These are phyloP conservation scores for Meloidogyne hapla DNA, from an alignment of 1,140 invertebrate species.

Conservation along the genomic window DNA sequence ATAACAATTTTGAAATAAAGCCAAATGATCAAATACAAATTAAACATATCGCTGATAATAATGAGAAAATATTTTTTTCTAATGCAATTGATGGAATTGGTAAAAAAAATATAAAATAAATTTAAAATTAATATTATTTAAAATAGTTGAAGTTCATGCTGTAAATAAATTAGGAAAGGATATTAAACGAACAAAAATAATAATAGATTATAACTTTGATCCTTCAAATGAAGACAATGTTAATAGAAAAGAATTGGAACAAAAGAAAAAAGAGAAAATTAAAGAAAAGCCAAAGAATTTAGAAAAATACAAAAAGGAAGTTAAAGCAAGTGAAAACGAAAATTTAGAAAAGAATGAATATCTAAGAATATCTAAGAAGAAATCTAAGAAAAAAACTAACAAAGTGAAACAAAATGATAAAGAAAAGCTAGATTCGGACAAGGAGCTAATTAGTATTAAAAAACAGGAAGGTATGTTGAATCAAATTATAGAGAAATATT, in stretches of 20 bases:
- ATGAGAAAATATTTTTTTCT: slow-evolving; percentile 37
- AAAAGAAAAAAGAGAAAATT: neutral
- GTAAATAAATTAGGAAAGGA: slow-evolving; percentile 50
- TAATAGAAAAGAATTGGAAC: neutral
- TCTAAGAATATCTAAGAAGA: too few species aligned
- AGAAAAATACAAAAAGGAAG: neutral
- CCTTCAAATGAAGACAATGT: slow-evolving; percentile 6
- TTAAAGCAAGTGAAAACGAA: neutral
- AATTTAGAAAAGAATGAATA: neutral
- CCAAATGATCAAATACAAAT: slow-evolving; percentile 47
- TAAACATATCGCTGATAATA: slow-evolving; percentile 39
- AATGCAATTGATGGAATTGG: slow-evolving; percentile 45
- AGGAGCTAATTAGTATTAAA: slow-evolving; percentile 9
- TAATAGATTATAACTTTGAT: slow-evolving; percentile 46
- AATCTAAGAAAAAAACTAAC: neutral
- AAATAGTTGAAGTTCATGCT: slow-evolving; percentile 50
- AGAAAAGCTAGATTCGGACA: neutral
- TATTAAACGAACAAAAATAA: slow-evolving; percentile 43
- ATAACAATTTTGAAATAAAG: slow-evolving; percentile 60
- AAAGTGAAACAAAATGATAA: neutral
- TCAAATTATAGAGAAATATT: neutral
- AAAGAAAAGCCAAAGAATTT: neutral
- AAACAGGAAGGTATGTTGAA: slow-evolving; percentile 24
- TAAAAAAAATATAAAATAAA: neutral
- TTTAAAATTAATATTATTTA: neutral